Evolutionary conservation across 2,888 invertebrate species (phyloP).

Genomic region (Dicycla oo): DNA sequence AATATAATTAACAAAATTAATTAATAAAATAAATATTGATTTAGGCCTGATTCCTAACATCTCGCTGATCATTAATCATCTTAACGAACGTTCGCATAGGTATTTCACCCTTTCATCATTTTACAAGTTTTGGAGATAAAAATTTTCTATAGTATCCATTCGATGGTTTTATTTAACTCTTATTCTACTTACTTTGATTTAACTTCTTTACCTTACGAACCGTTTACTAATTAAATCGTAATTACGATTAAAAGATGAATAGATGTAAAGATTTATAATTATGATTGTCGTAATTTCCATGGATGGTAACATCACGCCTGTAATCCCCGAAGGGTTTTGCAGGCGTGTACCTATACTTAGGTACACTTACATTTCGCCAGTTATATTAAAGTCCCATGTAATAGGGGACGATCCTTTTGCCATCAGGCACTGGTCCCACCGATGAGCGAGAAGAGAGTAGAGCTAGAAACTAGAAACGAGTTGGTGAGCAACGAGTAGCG

Average conservation of each 20-base stretch:
- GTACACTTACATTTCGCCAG: neutral
- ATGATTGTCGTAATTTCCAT: neutral
- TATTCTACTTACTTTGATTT: too few species aligned
- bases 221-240: neutral
- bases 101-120: neutral
- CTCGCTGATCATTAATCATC: neutral
- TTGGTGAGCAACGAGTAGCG: too few species aligned
- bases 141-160: neutral
- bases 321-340: too few species aligned
- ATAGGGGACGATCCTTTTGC: neutral
- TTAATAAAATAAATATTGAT: too few species aligned
- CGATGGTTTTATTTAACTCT: too few species aligned
- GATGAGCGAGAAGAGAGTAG: too few species aligned
- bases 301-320: too few species aligned
- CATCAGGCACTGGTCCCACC: too few species aligned
- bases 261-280: neutral
- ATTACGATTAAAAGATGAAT: neutral
- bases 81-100: too few species aligned
- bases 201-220: too few species aligned
- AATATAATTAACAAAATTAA: too few species aligned
- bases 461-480: too few species aligned
- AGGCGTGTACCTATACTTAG: neutral
- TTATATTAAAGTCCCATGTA: neutral
- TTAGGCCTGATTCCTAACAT: neutral
- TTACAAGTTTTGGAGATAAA: neutral